A percentile compares a stretch with the other conserved stretches of the same genome.
phyloP scores from a whole-genome alignment of 2,888 invertebrate genomes.

The Nomada ruficornis region DNA sequence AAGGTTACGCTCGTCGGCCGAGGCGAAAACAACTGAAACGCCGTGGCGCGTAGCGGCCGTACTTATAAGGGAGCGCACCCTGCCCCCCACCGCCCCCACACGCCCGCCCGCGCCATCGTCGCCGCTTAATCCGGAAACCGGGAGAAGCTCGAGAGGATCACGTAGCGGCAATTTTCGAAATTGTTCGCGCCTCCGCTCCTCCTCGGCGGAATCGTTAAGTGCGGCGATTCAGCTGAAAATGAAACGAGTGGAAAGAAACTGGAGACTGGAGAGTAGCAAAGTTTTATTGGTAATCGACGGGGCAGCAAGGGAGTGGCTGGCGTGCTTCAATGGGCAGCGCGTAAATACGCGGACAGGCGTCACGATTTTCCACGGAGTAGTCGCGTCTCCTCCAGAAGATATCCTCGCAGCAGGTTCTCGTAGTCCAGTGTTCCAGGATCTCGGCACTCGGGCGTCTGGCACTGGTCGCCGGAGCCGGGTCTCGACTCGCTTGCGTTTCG shows the following conservation, averaged over 20 bases:
- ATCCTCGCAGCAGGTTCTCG: conserved; percentile 73
- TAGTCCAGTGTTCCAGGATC: conserved; percentile 82
- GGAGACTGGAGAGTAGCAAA: no score
- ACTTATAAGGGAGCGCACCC: conserved; percentile 56
- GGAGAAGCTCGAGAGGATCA: conserved; percentile 34
- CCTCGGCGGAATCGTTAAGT: conserved; percentile 22
- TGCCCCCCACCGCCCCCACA: no score
- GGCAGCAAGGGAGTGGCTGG: no score
- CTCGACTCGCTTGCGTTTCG: conserved; percentile 49
- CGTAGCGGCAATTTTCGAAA: conserved; percentile 54
- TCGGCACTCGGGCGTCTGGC: conserved; percentile 85
- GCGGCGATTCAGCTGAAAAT: conserved; percentile 36
- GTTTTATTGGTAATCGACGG: no score
- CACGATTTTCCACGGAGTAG: background rate
- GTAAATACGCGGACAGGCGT: conserved; percentile 27
- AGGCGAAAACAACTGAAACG: conserved; percentile 52
- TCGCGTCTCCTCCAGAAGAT: conserved; percentile 70
- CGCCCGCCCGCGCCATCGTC: conserved; percentile 32
- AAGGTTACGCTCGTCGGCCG: background rate
- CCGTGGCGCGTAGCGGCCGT: conserved; percentile 27
- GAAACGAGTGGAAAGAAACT: conserved; percentile 25
- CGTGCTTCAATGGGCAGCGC: background rate
- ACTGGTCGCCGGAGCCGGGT: conserved; percentile 82
- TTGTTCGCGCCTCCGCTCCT: conserved; percentile 45
- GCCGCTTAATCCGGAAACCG: background rate